A percentile compares a stretch with the other conserved stretches of the same genome.
Conservation (phyloP, 2,113 vertebrate species). For the Sturnira hondurensis region DNA sequence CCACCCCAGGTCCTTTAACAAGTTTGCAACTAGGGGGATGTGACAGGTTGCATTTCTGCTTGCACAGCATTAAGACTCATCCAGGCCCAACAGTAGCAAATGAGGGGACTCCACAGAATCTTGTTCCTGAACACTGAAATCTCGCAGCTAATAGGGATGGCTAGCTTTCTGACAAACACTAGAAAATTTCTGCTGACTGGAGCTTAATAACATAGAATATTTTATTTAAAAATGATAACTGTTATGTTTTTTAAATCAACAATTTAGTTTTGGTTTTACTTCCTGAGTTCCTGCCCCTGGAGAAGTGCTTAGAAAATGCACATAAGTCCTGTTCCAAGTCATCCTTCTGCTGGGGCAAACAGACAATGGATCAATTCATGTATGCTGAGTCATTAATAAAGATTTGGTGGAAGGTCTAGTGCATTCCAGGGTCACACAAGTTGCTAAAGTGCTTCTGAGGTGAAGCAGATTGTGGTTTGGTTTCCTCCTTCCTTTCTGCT, state of each 20-base stretch:
- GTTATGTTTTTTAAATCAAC: not conserved
- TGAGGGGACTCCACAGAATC: not conserved
- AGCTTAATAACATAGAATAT: not conserved
- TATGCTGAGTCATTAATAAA: not conserved
- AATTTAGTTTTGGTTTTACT: slow-evolving; percentile 14
- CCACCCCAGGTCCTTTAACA: not conserved
- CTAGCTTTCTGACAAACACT: not conserved
- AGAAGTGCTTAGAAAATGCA: not conserved
- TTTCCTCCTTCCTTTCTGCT: not conserved
- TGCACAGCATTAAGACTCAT: not conserved
- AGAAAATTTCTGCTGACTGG: not conserved
- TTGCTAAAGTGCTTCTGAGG: not conserved
- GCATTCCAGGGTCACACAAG: not conserved
- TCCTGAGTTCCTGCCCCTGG: not conserved
- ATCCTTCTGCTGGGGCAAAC: not conserved
- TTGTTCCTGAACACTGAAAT: not conserved
- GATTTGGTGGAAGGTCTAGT: not conserved
- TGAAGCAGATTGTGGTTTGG: not conserved
- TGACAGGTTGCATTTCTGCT: not conserved
- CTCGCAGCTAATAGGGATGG: not conserved
- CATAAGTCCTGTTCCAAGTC: not conserved
- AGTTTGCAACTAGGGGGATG: too few species aligned
- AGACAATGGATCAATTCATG: not conserved
- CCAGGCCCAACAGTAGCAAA: not conserved
- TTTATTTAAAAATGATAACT: not conserved